Base-by-base conservation (phyloP, 2,113 vertebrate species). In the Gymnobelideus leadbeateri region DNA sequence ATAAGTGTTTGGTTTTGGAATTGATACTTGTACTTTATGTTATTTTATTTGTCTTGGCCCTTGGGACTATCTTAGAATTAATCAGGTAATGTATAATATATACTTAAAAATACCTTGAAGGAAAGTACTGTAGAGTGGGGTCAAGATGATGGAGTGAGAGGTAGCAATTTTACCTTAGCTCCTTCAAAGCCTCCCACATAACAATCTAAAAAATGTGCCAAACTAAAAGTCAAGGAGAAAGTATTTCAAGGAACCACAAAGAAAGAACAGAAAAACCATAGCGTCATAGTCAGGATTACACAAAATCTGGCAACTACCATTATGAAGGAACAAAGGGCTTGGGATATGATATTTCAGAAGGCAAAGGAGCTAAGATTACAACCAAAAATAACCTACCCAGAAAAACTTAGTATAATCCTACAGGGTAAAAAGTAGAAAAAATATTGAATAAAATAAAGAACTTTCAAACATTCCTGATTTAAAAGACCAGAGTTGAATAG, bases 31-130 rank as follows among this genome's bases (percentile, higher is more conserved):
- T 19, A 3, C 57, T 89, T 92, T 10, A 24, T 53, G 6, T 55
- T 91, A 26, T 1, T 92, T 52, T 57, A 94, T 91, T 92, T 89
- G 61, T 68, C 26, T 68, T 93, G 19, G 89, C 25, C 95, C 46
- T 92, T 50, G 91, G 47, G 49, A 93, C 4, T 0, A 91, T 94
- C 91, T 92, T 43, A 92, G 26, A 61, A 0, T 57, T 53, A 53
- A 23, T 95, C 31, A 55, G n/a, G 5, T 55, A 52, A 16, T 89
- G 8, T 1, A 52, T 49, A 21, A 92, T 49, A 93, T 89, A n/a
- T 61, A 89, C 31, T 94, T n/a, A 51, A 21, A 46, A 5, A 92
- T 93, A 94, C 14, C 92, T 50, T 55, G 31, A 89, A 68, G 37
- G 93, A 90, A 91, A 23, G 2, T 25, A 31, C 21, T 26, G 8